These are phyloP conservation scores for Drosophila tripunctata DNA, from an alignment of 2,888 invertebrate genomes.

Conservation along the genomic window DNA sequence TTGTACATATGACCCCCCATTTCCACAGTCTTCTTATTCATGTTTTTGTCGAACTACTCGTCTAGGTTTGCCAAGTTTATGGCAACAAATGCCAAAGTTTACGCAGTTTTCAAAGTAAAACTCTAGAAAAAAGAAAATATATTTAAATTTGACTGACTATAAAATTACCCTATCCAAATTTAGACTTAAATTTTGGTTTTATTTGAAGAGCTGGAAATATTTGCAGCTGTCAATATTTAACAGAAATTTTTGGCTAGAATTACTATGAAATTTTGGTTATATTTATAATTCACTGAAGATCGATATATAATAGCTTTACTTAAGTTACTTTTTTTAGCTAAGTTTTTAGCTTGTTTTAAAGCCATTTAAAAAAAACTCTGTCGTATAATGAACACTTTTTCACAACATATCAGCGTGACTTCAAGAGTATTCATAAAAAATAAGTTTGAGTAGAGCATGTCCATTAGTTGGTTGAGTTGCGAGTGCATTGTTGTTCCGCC, in stretches of 20 bases:
- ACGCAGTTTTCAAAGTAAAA: constrained; percentile 17
- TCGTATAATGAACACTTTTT: not conserved
- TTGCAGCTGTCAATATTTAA: too few relatives aligned
- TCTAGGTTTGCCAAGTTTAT: constrained; percentile 30
- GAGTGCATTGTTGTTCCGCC: constrained; percentile 61
- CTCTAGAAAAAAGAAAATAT: not conserved
- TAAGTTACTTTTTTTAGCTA: too few relatives aligned
- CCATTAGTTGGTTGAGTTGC: constrained; percentile 44
- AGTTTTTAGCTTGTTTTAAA: too few relatives aligned
- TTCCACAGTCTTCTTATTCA: constrained; percentile 14
- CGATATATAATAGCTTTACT: too few relatives aligned
- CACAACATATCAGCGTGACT: not conserved
- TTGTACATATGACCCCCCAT: constrained; percentile 13
- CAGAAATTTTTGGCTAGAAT: too few relatives aligned
- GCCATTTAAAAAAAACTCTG: not conserved
- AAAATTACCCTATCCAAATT: too few relatives aligned
- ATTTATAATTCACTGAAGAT: too few relatives aligned
- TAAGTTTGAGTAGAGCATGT: constrained; percentile 21
- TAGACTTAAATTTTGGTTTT: too few relatives aligned
- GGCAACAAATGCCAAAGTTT: constrained; percentile 59
- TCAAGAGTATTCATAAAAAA: constrained; percentile 14
- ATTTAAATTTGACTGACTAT: not conserved
- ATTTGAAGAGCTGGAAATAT: too few relatives aligned
- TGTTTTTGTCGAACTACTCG: constrained; percentile 10
- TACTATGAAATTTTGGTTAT: too few relatives aligned